phyloP scores from a whole-genome alignment of 2,797 vertebrate genomes.

The Etheostoma perlongum region DNA sequence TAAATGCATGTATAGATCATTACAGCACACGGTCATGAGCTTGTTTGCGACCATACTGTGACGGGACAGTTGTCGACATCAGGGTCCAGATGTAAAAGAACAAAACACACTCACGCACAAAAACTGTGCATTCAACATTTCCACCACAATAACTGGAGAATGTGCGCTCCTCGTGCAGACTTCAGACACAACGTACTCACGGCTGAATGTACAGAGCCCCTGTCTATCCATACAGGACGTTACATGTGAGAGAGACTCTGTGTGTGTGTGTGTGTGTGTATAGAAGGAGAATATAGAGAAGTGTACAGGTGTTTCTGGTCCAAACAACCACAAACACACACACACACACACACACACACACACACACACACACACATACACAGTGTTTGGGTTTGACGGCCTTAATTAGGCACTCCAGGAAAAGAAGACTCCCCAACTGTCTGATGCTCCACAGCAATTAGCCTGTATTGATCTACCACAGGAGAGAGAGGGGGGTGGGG shows the following conservation, averaged over 20 bases:
- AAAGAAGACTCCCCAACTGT: slow-evolving; percentile 51
- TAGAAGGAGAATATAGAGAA: background rate
- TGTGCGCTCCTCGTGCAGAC: no score
- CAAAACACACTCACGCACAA: no score
- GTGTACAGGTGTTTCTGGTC: slow-evolving; percentile 18
- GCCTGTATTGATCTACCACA: slow-evolving; percentile 59
- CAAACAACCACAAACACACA: background rate
- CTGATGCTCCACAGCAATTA: slow-evolving; percentile 63
- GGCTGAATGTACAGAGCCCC: background rate
- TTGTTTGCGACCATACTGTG: no score
- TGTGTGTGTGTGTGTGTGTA: slow-evolving; percentile 2
- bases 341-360: background rate
- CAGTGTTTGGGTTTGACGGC: slow-evolving; percentile 31
- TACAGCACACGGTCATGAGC: no score
- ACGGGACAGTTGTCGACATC: no score
- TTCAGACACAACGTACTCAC: no score
- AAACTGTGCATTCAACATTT: no score
- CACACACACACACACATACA: slow-evolving; percentile 3
- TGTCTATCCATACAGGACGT: background rate
- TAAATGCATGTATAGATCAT: no score
- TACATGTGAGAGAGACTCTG: background rate
- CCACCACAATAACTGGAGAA: no score
- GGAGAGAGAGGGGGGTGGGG: slow-evolving; percentile 4
- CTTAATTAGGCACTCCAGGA: slow-evolving; percentile 65
- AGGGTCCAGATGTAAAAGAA: no score